Conservation (phyloP, 2,888 invertebrate species). For the Malacosoma neustria region DNA sequence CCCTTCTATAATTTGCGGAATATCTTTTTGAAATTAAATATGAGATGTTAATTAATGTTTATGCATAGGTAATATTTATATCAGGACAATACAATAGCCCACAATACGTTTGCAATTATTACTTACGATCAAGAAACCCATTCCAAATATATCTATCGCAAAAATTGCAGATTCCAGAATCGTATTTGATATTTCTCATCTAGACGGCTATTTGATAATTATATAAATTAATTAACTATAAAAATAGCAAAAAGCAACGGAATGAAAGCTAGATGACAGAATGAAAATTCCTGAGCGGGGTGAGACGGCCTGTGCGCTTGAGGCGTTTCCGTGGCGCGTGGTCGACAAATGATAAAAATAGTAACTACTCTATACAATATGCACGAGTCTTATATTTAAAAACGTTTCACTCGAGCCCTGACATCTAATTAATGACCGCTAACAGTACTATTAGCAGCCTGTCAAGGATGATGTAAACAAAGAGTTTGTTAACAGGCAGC, state of each 20-base stretch:
- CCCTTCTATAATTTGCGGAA: too few species aligned
- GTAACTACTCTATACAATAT: background rate
- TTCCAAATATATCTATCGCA: too few species aligned
- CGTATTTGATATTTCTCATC: background rate
- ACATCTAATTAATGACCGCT: slow-evolving; percentile 3
- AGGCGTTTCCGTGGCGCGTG: background rate
- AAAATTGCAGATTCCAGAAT: too few species aligned
- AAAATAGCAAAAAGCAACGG: background rate
- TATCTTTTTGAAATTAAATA: too few species aligned
- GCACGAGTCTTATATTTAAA: too few species aligned
- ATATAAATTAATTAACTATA: background rate
- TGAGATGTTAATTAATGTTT: too few species aligned
- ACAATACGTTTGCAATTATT: too few species aligned
- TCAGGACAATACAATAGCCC: too few species aligned
- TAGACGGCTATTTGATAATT: background rate
- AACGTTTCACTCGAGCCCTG: too few species aligned
- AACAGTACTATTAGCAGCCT: slow-evolving; percentile 8
- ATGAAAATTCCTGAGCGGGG: background rate
- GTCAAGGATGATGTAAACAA: slow-evolving; percentile 15
- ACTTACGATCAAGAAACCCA: too few species aligned
- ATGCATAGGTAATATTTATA: too few species aligned
- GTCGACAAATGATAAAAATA: background rate
- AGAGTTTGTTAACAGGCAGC: slow-evolving; percentile 11
- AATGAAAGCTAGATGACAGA: background rate
- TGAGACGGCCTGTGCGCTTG: background rate